These are phyloP conservation scores for Etheostoma cragini DNA, from an alignment of 2,113 vertebrate genomes.

Conservation along the genomic window DNA sequence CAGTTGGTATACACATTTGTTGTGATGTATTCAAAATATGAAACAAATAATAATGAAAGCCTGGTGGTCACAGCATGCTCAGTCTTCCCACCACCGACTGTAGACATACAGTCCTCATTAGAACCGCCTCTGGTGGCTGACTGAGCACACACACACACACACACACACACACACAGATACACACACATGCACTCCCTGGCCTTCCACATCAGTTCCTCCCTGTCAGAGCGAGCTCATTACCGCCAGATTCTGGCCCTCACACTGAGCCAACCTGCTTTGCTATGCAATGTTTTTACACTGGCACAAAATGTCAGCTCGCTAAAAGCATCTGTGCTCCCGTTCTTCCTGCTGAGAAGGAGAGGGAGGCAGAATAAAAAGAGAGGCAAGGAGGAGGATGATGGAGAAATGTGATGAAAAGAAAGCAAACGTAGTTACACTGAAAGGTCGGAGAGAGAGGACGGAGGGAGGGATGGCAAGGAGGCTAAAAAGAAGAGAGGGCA, in stretches of 20 bases:
- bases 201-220: constrained; percentile 72
- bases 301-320: constrained; percentile 79
- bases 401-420: constrained; percentile 49
- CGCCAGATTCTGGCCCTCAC: constrained; percentile 73
- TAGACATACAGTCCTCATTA: constrained; percentile 69
- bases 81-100: constrained; percentile 41
- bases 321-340: constrained; percentile 73
- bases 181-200: constrained; percentile 43
- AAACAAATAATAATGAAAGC: constrained; percentile 48
- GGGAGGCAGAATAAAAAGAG: constrained; percentile 14
- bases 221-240: constrained; percentile 81
- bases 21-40: constrained; percentile 18
- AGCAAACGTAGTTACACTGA: constrained; percentile 51
- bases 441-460: constrained; percentile 31
- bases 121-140: constrained; percentile 60
- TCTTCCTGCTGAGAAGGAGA: constrained; percentile 55
- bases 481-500: constrained; percentile 42
- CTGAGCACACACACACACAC: constrained; percentile 13
- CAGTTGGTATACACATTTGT: constrained; percentile 19
- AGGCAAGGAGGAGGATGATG: constrained; percentile 16
- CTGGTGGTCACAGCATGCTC: constrained; percentile 55
- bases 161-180: constrained; percentile 7
- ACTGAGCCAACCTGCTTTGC: constrained; percentile 80
- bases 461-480: constrained; percentile 14
- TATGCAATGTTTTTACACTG: constrained; percentile 76